phyloP scores from a whole-genome alignment of 1,140 invertebrate genomes.

The Lepidotrigona ventralis region DNA sequence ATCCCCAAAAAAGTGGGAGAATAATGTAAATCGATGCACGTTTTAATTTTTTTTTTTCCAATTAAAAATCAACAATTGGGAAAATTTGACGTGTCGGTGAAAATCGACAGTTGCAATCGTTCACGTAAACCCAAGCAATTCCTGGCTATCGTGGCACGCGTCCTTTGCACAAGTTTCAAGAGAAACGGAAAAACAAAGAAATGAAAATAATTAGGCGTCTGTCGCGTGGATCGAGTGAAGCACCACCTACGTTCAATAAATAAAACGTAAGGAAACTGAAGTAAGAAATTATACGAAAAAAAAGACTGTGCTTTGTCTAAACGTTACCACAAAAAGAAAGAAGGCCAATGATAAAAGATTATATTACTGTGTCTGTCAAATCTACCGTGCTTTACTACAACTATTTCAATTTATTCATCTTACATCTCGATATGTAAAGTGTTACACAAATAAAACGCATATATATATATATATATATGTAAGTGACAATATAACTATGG shows the following conservation, averaged over 20 bases:
- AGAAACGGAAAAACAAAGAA: not conserved
- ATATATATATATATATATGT: not conserved
- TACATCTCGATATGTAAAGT: slow-evolving; percentile 21
- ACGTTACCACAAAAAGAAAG: slow-evolving; percentile 44
- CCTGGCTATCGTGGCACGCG: slow-evolving; percentile 22
- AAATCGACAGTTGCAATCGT: not conserved
- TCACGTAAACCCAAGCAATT: slow-evolving; percentile 16
- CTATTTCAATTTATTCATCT: slow-evolving; percentile 22
- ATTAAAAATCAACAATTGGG: not conserved
- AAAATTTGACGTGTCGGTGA: not conserved
- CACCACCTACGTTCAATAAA: slow-evolving; percentile 42
- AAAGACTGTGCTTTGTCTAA: slow-evolving; percentile 36
- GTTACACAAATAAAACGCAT: slow-evolving; percentile 25
- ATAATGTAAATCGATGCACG: no score
- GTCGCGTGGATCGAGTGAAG: slow-evolving; percentile 35
- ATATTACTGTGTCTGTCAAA: slow-evolving; percentile 18
- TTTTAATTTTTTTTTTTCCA: not conserved
- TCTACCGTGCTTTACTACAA: slow-evolving; percentile 53
- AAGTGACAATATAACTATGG: slow-evolving; percentile 37
- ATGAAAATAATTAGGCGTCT: slow-evolving; percentile 32
- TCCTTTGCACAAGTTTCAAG: slow-evolving; percentile 13
- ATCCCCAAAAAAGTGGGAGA: no score
- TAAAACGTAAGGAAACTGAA: slow-evolving; percentile 16
- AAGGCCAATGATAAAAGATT: not conserved
- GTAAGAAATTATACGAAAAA: not conserved